Percentiles rank a stretch among this genome's conserved stretches.
Evolutionary conservation across 2,888 invertebrate species (phyloP).

Genomic region (Eupithecia vulgata): DNA sequence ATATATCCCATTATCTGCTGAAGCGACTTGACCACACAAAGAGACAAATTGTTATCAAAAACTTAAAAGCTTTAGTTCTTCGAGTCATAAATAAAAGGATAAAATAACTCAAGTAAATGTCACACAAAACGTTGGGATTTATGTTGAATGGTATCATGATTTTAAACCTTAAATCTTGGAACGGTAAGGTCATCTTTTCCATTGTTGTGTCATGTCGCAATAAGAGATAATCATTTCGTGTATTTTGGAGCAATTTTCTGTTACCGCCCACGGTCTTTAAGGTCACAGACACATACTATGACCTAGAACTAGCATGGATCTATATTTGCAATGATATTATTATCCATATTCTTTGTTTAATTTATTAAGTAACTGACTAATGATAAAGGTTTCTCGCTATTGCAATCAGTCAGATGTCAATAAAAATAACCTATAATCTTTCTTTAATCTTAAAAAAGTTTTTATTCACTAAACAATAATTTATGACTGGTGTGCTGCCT

Average conservation of each 20-base stretch:
- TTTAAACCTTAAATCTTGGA: constrained; percentile 61
- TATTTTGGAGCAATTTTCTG: constrained; percentile 76
- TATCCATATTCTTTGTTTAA: not conserved
- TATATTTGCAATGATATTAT: not conserved
- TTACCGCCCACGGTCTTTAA: constrained; percentile 62
- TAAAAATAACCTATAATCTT: too few species aligned
- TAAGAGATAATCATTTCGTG: constrained; percentile 77
- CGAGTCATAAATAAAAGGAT: constrained; percentile 41
- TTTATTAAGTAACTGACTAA: too few species aligned
- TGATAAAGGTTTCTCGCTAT: not conserved
- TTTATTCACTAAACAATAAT: too few species aligned
- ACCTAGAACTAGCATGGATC: constrained; percentile 30
- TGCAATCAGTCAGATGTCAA: not conserved
- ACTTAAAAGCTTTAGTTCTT: constrained; percentile 40
- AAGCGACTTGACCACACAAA: constrained; percentile 59
- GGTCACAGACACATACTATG: constrained; percentile 31
- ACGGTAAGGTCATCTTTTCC: constrained; percentile 73
- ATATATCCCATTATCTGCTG: not conserved
- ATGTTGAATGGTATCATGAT: constrained; percentile 47
- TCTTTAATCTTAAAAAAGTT: too few species aligned
- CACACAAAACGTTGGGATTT: constrained; percentile 48
- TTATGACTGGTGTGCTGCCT: too few species aligned
- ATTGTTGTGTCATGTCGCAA: constrained; percentile 75
- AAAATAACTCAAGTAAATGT: constrained; percentile 43
- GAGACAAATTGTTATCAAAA: constrained; percentile 49